phyloP scores from a whole-genome alignment of 2,888 invertebrate genomes.

The Tiphia femorata region DNA sequence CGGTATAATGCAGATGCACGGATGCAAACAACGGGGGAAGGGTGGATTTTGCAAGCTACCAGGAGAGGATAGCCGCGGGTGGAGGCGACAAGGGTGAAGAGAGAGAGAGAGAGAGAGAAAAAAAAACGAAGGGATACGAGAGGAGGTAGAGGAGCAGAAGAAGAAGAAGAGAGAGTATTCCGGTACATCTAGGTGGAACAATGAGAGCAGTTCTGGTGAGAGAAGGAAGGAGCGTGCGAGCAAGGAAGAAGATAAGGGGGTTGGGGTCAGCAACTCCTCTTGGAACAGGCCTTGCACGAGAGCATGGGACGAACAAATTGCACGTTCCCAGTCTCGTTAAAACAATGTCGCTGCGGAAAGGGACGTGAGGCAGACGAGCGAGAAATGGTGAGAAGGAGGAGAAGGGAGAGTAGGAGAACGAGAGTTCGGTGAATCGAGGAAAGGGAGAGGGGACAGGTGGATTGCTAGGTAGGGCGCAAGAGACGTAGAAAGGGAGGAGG shows the following conservation, averaged over 20 bases:
- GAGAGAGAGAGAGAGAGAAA: slow-evolving; percentile 7
- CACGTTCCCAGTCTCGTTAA: slow-evolving; percentile 58
- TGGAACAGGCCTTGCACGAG: slow-evolving; percentile 25
- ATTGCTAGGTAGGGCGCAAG: not conserved
- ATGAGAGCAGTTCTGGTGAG: not conserved
- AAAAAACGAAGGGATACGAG: slow-evolving; percentile 1
- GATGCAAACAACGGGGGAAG: slow-evolving; percentile 9
- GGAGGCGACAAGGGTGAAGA: slow-evolving; percentile 5
- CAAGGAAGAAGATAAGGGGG: not conserved
- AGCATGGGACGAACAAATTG: slow-evolving; percentile 52
- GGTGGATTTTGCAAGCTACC: slow-evolving; percentile 15
- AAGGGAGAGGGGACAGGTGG: slow-evolving; percentile 6
- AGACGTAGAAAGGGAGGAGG: too few species aligned
- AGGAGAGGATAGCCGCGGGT: slow-evolving; percentile 16
- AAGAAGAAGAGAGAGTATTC: not conserved
- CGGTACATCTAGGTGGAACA: not conserved
- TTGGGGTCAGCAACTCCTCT: slow-evolving; percentile 22
- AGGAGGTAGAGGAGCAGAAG: slow-evolving; percentile 6
- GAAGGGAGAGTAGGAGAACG: slow-evolving; percentile 12
- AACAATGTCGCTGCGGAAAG: slow-evolving; percentile 49
- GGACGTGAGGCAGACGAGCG: slow-evolving; percentile 10
- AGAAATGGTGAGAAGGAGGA: slow-evolving; percentile 4
- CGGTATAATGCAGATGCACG: slow-evolving; percentile 11
- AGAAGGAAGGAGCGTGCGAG: not conserved
- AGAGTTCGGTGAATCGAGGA: too few species aligned